Evolutionary conservation across 1,140 invertebrate genomes (phyloP).

Genomic region (Brachionus rotundiformis): DNA sequence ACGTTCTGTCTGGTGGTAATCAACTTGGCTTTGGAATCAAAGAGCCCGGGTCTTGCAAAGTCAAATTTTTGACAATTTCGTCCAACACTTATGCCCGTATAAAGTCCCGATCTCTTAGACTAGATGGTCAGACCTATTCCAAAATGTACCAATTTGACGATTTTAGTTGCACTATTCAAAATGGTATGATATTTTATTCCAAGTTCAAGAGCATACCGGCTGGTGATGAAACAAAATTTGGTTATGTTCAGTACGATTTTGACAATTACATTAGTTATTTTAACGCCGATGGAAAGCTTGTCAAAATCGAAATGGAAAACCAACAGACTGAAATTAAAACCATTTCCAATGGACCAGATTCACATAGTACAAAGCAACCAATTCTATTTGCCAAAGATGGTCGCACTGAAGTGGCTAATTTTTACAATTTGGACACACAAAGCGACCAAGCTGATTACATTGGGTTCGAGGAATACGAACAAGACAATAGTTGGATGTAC

Average conservation of each 20-base stretch:
- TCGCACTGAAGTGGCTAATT: background rate
- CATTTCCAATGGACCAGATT: background rate
- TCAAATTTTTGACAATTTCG: constrained; percentile 18
- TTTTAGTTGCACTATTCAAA: background rate
- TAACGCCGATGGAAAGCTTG: background rate
- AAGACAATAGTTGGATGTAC: background rate
- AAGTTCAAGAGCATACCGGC: constrained; percentile 3
- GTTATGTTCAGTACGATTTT: constrained; percentile 22
- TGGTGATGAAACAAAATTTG: background rate
- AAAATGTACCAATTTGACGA: constrained; percentile 15
- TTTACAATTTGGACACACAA: background rate
- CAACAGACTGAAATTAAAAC: background rate
- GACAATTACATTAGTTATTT: background rate
- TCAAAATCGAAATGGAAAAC: constrained; percentile 12
- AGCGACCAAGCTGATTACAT: background rate
- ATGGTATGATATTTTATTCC: constrained; percentile 12
- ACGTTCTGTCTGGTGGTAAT: background rate
- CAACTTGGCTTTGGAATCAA: constrained; percentile 24
- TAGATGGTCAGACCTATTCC: constrained; percentile 7
- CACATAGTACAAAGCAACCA: background rate
- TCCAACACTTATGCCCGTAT: background rate
- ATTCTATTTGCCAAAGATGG: background rate
- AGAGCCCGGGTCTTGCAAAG: background rate
- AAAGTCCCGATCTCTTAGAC: background rate
- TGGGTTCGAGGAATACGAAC: constrained; percentile 20